A percentile compares a stretch with the other conserved stretches of the same genome.
These are phyloP conservation scores for Sciurus carolinensis DNA, from an alignment of 2,797 vertebrate genomes.

Conservation along the genomic window DNA sequence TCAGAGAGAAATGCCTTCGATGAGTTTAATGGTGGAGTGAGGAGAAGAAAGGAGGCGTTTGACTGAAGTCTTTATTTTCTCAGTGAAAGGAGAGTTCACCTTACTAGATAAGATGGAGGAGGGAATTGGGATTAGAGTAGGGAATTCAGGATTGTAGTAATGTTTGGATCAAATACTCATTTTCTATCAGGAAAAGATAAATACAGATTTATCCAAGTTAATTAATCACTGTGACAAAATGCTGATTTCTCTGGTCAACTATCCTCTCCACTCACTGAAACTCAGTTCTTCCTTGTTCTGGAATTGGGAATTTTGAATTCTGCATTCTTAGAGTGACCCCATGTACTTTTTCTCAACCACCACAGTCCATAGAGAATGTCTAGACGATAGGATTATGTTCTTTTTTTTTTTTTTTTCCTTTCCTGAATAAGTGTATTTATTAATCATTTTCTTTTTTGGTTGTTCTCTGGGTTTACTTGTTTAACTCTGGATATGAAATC, in stretches of 20 bases:
- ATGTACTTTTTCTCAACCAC: neutral
- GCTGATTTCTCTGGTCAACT: neutral
- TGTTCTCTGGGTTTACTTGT: constrained; percentile 15
- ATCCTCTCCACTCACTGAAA: neutral
- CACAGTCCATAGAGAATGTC: neutral
- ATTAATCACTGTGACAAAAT: constrained; percentile 6
- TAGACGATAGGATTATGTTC: neutral
- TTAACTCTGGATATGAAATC: constrained; percentile 41
- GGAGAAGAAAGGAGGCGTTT: neutral
- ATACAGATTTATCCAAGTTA: neutral
- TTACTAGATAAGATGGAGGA: neutral
- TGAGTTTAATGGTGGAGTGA: neutral
- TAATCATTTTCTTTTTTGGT: constrained; percentile 34
- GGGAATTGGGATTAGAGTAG: neutral
- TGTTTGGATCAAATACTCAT: neutral
- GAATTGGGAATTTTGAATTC: constrained; percentile 43
- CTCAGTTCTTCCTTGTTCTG: neutral
- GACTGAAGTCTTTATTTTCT: constrained; percentile 11
- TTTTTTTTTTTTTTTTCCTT: constrained; percentile 15
- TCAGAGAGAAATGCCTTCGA: neutral
- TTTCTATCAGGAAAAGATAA: neutral
- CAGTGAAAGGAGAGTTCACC: neutral
- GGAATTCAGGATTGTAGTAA: neutral
- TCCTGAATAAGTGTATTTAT: constrained; percentile 52
- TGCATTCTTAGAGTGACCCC: neutral